Base-by-base conservation (phyloP, 2,797 vertebrate genomes). In the Valencia hispanica region DNA sequence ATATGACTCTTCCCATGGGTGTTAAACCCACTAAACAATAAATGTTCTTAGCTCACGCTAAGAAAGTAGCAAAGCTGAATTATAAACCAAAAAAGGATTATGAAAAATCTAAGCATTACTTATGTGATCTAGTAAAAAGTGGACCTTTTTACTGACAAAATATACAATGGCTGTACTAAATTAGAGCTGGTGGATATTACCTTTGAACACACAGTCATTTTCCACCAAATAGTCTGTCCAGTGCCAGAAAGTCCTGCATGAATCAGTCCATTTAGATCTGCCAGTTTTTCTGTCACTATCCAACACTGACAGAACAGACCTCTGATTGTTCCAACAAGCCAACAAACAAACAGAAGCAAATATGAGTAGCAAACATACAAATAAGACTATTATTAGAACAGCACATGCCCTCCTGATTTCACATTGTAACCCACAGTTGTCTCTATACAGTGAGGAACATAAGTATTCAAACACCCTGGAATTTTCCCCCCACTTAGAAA, bases 301-400 rank as follows among this genome's bases (percentile, higher is more conserved):
- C 3, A 0, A 34, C 25, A 1, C 7, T 50, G 48, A 65, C 20
- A 39, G 10, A 74, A 82, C 59, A 73, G 70, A 20, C 73, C 39
- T 22, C 66, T 55, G 51, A 79, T 70, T 79, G 53, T 75, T 32
- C 39, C 18, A 48, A 8, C 45, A 34, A 22, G 47, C 72, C 48
- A 79, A 68, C 50, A 86, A 78, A 85, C 34, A 74, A 71, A 59
- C 75, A 61, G 50, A 86, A 73, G 75, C 74, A 77, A 87, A 90
- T 86, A 11, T 74, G 2, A 63, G 10, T 48, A 32, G 61, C 20
- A 65, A 77, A 70, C 74, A 78, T 41, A 53, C 43, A 74, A 59
- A 65, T 36, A 14, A 39, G 61, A 25, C 20, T 65, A 65, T 36
- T 25, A 65, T 65, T 39, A 65, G 61, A 68, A 53, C 53, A 15